A percentile compares a stretch with the other conserved stretches of the same genome.
Conservation (phyloP, 2,888 invertebrate genomes). For the Stramonita haemastoma region DNA sequence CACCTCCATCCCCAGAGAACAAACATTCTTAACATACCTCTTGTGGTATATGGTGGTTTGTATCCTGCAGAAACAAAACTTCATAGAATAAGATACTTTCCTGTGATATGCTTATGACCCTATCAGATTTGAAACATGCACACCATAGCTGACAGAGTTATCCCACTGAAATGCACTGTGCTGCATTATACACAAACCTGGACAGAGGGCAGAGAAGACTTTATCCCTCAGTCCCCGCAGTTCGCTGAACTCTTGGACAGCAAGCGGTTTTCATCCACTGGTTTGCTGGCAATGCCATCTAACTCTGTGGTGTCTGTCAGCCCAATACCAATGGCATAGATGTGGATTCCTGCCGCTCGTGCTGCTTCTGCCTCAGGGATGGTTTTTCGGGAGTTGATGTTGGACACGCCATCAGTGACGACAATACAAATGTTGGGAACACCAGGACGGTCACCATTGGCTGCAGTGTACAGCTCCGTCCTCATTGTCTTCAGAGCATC, state of each 20-base stretch:
- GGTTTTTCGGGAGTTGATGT: conserved; percentile 67
- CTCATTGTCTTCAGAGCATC: conserved; percentile 68
- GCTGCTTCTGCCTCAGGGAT: conserved; percentile 65
- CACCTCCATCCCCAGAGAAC: not conserved
- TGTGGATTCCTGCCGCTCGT: conserved; percentile 51
- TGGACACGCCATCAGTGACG: conserved; percentile 72
- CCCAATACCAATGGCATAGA: conserved; percentile 61
- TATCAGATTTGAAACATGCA: not conserved
- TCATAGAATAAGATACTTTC: not conserved
- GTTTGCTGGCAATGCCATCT: conserved; percentile 62
- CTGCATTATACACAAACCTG: conserved; percentile 49
- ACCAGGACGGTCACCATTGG: conserved; percentile 65
- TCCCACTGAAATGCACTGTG: not conserved
- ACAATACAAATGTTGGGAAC: conserved; percentile 66
- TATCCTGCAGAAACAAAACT: conserved; percentile 15
- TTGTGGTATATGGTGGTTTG: not conserved
- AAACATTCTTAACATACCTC: not conserved
- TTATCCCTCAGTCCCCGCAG: conserved; percentile 51
- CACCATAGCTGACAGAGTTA: too few species aligned
- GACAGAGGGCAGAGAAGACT: conserved; percentile 56
- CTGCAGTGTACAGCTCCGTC: conserved; percentile 58
- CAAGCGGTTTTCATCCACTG: conserved; percentile 57
- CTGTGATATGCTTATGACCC: not conserved
- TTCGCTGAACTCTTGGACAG: conserved; percentile 60
- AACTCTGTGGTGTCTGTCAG: conserved; percentile 62